These are phyloP conservation scores for Gerris buenoi DNA, from an alignment of 1,140 invertebrate species.

Conservation along the genomic window DNA sequence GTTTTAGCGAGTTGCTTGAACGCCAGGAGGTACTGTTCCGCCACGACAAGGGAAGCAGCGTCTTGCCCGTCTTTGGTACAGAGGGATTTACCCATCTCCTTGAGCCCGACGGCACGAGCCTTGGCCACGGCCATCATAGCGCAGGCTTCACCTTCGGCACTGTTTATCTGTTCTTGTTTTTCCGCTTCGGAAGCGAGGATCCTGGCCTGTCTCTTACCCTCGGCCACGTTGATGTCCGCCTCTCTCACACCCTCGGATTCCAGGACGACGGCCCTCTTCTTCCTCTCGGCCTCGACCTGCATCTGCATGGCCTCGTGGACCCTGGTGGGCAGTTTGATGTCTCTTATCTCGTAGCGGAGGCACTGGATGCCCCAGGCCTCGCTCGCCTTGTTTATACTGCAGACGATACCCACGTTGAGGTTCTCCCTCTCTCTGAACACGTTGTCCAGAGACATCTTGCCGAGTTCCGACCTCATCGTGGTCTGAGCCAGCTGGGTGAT, in stretches of 20 bases:
- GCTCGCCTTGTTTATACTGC: slow-evolving; percentile 94
- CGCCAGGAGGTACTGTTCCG: slow-evolving; percentile 87
- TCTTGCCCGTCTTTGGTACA: slow-evolving; percentile 48
- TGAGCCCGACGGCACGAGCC: slow-evolving; percentile 63
- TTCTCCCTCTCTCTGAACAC: slow-evolving; percentile 93
- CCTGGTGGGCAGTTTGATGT: slow-evolving; percentile 78
- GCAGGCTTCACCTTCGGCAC: slow-evolving; percentile 70
- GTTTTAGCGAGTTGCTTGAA: slow-evolving; percentile 85
- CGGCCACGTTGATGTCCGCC: slow-evolving; percentile 94
- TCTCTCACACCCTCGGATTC: slow-evolving; percentile 91
- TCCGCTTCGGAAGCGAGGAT: slow-evolving; percentile 91
- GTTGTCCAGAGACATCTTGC: slow-evolving; percentile 94
- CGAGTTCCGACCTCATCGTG: slow-evolving; percentile 95
- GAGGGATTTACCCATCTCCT: slow-evolving; percentile 55
- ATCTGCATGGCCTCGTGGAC: slow-evolving; percentile 99
- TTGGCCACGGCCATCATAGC: slow-evolving; percentile 72
- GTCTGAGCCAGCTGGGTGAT: slow-evolving; percentile 98
- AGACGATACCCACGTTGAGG: slow-evolving; percentile 90
- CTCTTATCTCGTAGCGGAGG: slow-evolving; percentile 93
- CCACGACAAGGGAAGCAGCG: slow-evolving; percentile 81
- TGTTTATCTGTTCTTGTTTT: slow-evolving; percentile 74
- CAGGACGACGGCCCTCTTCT: slow-evolving; percentile 88
- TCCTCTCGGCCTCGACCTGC: slow-evolving; percentile 96
- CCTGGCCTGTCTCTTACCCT: slow-evolving; percentile 77
- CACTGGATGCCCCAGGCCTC: slow-evolving; percentile 97